phyloP scores from a whole-genome alignment of 1,140 invertebrate species.

The Drosophila fuyamai region DNA sequence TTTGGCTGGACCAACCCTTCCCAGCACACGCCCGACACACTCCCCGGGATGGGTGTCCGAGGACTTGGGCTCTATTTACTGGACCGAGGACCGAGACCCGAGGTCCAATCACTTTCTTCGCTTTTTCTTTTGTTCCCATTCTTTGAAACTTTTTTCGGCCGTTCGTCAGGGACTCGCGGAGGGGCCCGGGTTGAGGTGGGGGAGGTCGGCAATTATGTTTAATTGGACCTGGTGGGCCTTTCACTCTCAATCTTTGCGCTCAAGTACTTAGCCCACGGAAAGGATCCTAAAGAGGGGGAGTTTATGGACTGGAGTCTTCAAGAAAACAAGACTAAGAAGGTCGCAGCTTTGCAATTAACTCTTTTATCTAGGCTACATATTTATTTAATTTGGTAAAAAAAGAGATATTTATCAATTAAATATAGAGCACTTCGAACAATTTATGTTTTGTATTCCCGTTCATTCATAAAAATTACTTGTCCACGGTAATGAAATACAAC shows the following conservation, averaged over 20 bases:
- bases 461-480: too few species aligned
- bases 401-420: background rate
- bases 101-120: conserved; percentile 26
- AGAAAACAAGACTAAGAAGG: conserved; percentile 14
- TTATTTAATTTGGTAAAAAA: background rate
- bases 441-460: too few species aligned
- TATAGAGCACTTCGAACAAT: too few species aligned
- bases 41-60: conserved; percentile 11
- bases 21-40: conserved; percentile 17
- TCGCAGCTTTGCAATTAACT: conserved; percentile 4
- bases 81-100: conserved; percentile 19
- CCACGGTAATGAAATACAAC: too few species aligned
- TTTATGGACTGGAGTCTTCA: conserved; percentile 16
- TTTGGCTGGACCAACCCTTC: conserved; percentile 58
- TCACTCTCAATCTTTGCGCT: conserved; percentile 44
- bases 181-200: background rate
- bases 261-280: conserved; percentile 39
- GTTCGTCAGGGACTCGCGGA: background rate
- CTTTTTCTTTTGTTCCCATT: conserved; percentile 28
- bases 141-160: conserved; percentile 9
- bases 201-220: conserved; percentile 68
- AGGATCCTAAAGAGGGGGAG: conserved; percentile 16
- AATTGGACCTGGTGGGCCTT: conserved; percentile 72
- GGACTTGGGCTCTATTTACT: conserved; percentile 38
- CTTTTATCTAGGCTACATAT: background rate